Base-by-base conservation (phyloP, 2,797 vertebrate genomes). In the Cyclura pinguis region DNA sequence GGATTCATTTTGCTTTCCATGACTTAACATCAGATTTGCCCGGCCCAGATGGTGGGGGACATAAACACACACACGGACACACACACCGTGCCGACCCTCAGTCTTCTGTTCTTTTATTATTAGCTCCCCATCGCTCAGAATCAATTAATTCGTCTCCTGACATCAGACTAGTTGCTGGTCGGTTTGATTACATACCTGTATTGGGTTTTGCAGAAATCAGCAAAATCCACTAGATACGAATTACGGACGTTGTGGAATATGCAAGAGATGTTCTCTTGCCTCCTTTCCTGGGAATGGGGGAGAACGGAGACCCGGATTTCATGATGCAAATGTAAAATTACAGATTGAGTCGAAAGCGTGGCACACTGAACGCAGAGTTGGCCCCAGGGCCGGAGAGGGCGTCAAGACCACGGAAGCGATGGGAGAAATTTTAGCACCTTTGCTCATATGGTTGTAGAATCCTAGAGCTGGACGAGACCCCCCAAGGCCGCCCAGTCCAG, bases 21-120 rank as follows among this genome's bases (percentile, higher is more conserved):
- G 89, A 88, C 81, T 92, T 47, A 74, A 69, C 24, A 35, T 77
- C 67, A 81, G 89, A 92, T 62, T 13, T 77, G 77, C 50, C 5
- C 32, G 32, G 69, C 6, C n/a, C 76, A 80, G 32, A 67, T 67
- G 80, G 80, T n/a, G 10, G 57, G 24, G 24, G 76, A 47, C 22
- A 27, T 8, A 69, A 8, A 29, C 1, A 35, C 24, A 69, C 7
- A 47, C 4, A 4, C 7, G 50, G 8, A 47, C 3, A 38, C 3
- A 22, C 3, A 2, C 14, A 7, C 24, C 16, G 10, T 13, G 4
- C 52, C 74, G 42, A 64, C 42, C 27, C 24, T 29, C 38, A 29
- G 38, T 14, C 47, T 77, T 86, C 55, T 0, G 1, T 80, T 73
- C 90, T 50, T 1, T 83, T 27, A 35, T 84, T 73, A 73, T 8